phyloP scores from a whole-genome alignment of 2,797 vertebrate genomes.

The Anableps anableps region DNA sequence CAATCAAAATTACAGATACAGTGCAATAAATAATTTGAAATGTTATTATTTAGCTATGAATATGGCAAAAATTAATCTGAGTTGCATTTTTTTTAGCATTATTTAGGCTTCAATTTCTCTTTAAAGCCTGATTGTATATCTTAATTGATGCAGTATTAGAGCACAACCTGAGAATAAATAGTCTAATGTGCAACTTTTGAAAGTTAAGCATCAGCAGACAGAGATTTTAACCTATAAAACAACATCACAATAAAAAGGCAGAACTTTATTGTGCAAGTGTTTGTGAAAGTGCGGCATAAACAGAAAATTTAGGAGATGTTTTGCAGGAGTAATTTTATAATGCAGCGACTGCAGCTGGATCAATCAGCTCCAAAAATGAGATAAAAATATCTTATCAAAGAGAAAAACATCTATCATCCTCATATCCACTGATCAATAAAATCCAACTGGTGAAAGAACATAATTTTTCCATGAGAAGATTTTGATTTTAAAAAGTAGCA shows the following conservation, averaged over 20 bases:
- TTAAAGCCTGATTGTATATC: background rate
- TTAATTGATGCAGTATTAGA: background rate
- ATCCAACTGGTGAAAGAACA: background rate
- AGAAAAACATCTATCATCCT: background rate
- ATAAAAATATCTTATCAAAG: background rate
- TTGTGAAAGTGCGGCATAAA: background rate
- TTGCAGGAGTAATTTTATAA: background rate
- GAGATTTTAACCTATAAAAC: background rate
- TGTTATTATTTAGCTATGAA: background rate
- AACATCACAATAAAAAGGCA: background rate
- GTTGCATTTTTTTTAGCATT: background rate
- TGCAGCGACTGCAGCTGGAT: background rate
- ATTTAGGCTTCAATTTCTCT: background rate
- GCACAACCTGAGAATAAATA: background rate
- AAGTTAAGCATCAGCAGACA: background rate
- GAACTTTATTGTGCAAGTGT: background rate
- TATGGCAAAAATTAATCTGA: background rate
- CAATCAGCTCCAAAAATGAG: background rate
- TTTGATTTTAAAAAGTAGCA: background rate
- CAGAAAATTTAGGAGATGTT: background rate
- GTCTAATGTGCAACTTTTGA: background rate
- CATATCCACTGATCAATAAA: background rate
- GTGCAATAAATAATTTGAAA: background rate
- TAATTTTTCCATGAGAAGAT: background rate
- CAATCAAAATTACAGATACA: background rate